Percentiles rank a stretch among this genome's conserved stretches.
These are phyloP conservation scores for Gymnogyps californianus DNA, from an alignment of 2,113 vertebrate genomes.

Conservation along the genomic window DNA sequence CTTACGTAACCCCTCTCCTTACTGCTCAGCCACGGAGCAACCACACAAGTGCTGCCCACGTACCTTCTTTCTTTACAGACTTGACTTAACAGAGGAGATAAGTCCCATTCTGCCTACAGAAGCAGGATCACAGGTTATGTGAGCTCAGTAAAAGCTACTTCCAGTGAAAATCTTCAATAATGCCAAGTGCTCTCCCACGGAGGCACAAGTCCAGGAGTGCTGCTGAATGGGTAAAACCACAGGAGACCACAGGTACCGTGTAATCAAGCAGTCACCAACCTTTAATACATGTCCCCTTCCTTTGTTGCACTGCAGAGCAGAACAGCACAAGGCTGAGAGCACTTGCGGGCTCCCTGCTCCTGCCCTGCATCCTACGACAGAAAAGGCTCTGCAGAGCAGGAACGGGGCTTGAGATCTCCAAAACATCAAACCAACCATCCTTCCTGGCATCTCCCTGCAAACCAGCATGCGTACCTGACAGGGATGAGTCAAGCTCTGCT, in stretches of 20 bases:
- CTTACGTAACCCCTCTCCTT: background rate
- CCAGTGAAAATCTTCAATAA: background rate
- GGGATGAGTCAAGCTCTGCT: background rate
- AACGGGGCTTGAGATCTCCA: background rate
- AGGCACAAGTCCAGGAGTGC: background rate
- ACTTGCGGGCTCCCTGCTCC: background rate
- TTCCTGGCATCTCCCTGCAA: background rate
- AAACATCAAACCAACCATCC: background rate
- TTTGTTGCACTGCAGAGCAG: background rate
- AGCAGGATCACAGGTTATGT: background rate
- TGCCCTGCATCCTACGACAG: background rate
- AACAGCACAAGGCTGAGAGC: fast-evolving
- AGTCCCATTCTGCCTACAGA: background rate
- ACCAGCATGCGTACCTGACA: background rate
- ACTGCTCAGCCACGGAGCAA: background rate
- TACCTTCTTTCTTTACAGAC: background rate
- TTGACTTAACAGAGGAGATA: background rate
- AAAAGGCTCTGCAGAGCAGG: background rate
- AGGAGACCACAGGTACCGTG: background rate
- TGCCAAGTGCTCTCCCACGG: background rate
- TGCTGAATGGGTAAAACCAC: background rate
- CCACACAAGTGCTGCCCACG: background rate
- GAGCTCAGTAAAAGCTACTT: background rate
- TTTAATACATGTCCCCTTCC: background rate
- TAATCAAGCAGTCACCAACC: background rate